Percentiles rank a stretch among this genome's conserved stretches.
Conservation (phyloP, 2,113 vertebrate species). For the Thamnophis sirtalis region DNA sequence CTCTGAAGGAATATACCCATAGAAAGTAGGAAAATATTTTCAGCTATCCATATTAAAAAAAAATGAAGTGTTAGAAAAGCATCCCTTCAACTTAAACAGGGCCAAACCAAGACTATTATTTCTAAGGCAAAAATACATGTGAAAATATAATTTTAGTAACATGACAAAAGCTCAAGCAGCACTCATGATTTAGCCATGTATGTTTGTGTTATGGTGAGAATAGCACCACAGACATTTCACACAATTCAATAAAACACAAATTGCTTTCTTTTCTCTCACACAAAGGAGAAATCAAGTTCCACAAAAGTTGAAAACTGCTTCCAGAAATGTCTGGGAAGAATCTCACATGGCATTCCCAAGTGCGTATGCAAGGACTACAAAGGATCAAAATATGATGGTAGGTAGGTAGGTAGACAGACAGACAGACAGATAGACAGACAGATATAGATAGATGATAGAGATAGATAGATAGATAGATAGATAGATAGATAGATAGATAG, state of each 20-base stretch:
- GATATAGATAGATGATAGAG: neutral
- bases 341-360: neutral
- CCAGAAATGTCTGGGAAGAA: neutral
- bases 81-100: neutral
- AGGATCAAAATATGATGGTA: neutral
- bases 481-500: neutral
- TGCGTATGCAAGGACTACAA: neutral
- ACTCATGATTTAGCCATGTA: neutral
- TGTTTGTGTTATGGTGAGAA: neutral
- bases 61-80: neutral
- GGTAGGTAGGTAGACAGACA: neutral
- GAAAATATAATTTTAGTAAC: neutral
- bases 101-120: neutral
- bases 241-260: neutral
- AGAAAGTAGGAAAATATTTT: neutral
- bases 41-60: neutral
- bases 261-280: neutral
- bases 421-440: neutral
- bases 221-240: neutral
- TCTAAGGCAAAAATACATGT: neutral
- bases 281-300: neutral
- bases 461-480: neutral
- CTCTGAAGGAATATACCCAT: neutral
- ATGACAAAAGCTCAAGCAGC: neutral
- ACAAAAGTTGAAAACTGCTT: neutral